phyloP scores from a whole-genome alignment of 2,888 invertebrate species.

The Falcaria lacertinaria region DNA sequence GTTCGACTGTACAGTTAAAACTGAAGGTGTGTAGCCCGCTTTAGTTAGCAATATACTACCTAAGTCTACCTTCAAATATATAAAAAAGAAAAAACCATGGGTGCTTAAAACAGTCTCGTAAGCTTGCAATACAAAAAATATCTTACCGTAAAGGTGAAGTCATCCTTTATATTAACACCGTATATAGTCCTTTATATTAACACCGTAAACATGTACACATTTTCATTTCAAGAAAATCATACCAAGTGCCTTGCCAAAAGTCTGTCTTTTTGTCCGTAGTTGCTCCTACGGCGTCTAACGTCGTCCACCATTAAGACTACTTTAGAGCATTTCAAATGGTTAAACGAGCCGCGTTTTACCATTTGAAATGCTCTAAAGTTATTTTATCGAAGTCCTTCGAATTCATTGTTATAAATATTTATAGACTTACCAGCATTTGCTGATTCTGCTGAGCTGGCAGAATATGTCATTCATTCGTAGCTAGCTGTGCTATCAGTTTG shows the following conservation, averaged over 20 bases:
- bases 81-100: neutral
- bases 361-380: constrained; percentile 35
- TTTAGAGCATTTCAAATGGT: constrained; percentile 37
- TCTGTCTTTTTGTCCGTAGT: constrained; percentile 54
- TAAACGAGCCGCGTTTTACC: too few species aligned
- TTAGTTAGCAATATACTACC: too few species aligned
- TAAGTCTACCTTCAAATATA: neutral
- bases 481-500: too few species aligned
- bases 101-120: neutral
- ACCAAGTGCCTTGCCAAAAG: constrained; percentile 63
- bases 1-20: too few species aligned
- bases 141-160: constrained; percentile 54
- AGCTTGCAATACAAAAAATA: neutral
- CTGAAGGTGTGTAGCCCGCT: too few species aligned
- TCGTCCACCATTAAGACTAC: constrained; percentile 47
- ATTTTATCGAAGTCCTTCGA: neutral
- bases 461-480: too few species aligned
- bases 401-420: neutral
- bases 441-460: too few species aligned
- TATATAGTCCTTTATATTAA: constrained; percentile 42
- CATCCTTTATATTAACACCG: constrained; percentile 42
- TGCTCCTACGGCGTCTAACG: constrained; percentile 29
- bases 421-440: too few species aligned
- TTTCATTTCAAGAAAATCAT: constrained; percentile 48
- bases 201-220: constrained; percentile 52